phyloP scores from a whole-genome alignment of 2,888 invertebrate genomes.

The Nebria salina region DNA sequence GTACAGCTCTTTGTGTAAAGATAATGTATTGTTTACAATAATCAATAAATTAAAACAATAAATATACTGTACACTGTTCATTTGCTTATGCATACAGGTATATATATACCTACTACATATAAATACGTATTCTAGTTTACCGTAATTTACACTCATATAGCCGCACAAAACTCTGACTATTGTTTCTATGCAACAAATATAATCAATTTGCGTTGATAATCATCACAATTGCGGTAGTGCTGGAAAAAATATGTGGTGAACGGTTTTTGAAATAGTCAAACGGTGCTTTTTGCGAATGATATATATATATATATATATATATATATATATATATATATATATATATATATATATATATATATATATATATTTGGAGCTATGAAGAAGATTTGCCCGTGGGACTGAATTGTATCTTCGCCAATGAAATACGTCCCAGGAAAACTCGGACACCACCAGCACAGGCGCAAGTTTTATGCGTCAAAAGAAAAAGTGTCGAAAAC shows the following conservation, averaged over 20 bases:
- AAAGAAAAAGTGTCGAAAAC: slow-evolving; percentile 41
- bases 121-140: background rate
- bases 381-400: slow-evolving; percentile 42
- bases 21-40: background rate
- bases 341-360: no score
- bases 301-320: slow-evolving; percentile 14
- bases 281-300: slow-evolving; percentile 40
- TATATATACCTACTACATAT: no score
- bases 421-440: slow-evolving; percentile 36
- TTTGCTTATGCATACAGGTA: background rate
- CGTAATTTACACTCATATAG: background rate
- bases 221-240: no score
- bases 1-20: background rate
- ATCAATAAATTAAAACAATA: background rate
- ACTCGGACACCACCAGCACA: slow-evolving; percentile 26
- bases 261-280: slow-evolving; percentile 41
- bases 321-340: no score
- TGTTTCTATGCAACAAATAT: no score
- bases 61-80: background rate
- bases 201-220: no score
- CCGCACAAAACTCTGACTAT: no score
- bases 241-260: no score
- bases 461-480: slow-evolving; percentile 42
- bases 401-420: slow-evolving; percentile 18
- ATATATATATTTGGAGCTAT: slow-evolving; percentile 4